Conservation (phyloP, 2,888 invertebrate genomes). For the Trypoxylon attenuatum region DNA sequence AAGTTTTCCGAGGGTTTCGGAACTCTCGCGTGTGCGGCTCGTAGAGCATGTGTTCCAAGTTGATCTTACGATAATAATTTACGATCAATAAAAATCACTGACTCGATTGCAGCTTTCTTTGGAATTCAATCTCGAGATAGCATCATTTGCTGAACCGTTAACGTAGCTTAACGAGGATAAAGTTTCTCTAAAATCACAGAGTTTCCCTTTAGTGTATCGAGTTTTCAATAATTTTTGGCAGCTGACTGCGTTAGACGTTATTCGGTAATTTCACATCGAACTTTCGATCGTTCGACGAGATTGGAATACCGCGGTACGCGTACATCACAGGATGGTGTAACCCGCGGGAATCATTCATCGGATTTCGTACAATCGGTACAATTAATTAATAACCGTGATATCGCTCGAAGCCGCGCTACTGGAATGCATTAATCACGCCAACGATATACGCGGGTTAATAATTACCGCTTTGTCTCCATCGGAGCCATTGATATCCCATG, state of each 20-base stretch:
- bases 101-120: slow-evolving; percentile 24
- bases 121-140: slow-evolving; percentile 12
- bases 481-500: no score
- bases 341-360: slow-evolving; percentile 22
- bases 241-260: no score
- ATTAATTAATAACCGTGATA: slow-evolving; percentile 49
- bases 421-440: slow-evolving; percentile 37
- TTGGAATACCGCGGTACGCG: background rate
- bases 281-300: slow-evolving; percentile 11
- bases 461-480: slow-evolving; percentile 44
- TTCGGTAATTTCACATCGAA: no score
- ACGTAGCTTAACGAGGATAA: slow-evolving; percentile 10
- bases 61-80: slow-evolving; percentile 29
- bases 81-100: background rate
- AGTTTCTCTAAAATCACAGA: no score
- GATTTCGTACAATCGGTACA: slow-evolving; percentile 19
- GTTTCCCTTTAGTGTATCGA: no score
- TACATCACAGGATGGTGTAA: background rate
- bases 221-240: slow-evolving; percentile 8
- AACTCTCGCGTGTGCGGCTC: background rate
- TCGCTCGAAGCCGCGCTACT: slow-evolving; percentile 15
- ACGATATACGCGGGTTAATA: slow-evolving; percentile 36
- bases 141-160: slow-evolving; percentile 8
- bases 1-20: slow-evolving; percentile 4
- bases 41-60: background rate